phyloP scores from a whole-genome alignment of 1,140 invertebrate genomes.

The Drosophila nikananu region DNA sequence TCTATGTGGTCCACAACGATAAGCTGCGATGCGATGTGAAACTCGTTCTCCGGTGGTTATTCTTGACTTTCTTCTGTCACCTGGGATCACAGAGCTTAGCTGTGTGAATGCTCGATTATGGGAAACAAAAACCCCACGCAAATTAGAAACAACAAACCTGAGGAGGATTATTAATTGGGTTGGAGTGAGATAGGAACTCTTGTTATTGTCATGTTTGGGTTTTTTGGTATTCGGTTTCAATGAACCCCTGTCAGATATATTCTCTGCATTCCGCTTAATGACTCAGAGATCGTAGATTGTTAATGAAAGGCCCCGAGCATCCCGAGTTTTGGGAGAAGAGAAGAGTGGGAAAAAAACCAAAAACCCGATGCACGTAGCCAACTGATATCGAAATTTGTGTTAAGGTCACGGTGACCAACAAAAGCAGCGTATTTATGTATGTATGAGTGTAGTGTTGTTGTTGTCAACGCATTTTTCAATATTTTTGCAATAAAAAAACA shows the following conservation, averaged over 20 bases:
- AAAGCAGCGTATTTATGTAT: constrained; percentile 40
- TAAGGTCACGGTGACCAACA: constrained; percentile 83
- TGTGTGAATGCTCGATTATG: constrained; percentile 73
- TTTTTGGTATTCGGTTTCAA: constrained; percentile 39
- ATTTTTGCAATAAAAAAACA: constrained; percentile 78
- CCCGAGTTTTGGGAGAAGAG: constrained; percentile 2
- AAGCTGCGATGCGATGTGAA: constrained; percentile 24
- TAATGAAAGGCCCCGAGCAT: constrained; percentile 42
- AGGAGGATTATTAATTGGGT: constrained; percentile 54
- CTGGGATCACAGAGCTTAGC: constrained; percentile 37
- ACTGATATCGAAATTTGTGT: constrained; percentile 71
- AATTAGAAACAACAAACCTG: constrained; percentile 43
- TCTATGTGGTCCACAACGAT: not conserved
- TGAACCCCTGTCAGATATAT: constrained; percentile 42
- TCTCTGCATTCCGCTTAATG: constrained; percentile 11
- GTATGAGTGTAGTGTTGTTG: constrained; percentile 13
- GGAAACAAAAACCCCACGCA: constrained; percentile 65
- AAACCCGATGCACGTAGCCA: constrained; percentile 64
- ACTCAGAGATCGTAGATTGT: constrained; percentile 35
- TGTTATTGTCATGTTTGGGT: constrained; percentile 39
- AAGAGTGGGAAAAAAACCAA: constrained; percentile 21
- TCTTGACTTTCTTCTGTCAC: constrained; percentile 71
- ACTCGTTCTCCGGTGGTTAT: constrained; percentile 67
- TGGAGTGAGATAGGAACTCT: constrained; percentile 25
- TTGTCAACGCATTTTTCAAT: constrained; percentile 79